phyloP scores from a whole-genome alignment of 2,888 invertebrate species.

The Teleogryllus oceanicus region DNA sequence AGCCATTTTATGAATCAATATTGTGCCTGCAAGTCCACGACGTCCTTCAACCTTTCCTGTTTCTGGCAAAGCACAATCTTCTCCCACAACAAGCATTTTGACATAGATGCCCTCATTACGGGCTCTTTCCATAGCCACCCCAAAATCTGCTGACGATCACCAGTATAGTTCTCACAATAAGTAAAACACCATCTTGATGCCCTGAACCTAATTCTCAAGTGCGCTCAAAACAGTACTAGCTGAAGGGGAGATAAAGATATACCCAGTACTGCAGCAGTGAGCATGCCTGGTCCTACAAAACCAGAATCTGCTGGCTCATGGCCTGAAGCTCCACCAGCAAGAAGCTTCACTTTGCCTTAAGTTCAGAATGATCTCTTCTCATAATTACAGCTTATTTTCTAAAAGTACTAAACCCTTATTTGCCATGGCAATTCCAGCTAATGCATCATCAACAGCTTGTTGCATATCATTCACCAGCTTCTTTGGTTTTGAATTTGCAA shows the following conservation, averaged over 20 bases:
- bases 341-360: conserved; percentile 41
- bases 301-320: conserved; percentile 53
- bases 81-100: conserved; percentile 42
- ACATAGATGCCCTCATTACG: conserved; percentile 58
- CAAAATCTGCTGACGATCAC: conserved; percentile 79
- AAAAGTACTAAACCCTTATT: conserved; percentile 31
- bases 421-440: conserved; percentile 30
- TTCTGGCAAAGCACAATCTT: conserved; percentile 41
- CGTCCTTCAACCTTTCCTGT: conserved; percentile 50
- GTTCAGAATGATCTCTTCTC: conserved; percentile 36
- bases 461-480: conserved; percentile 27
- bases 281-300: conserved; percentile 53
- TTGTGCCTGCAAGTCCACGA: conserved; percentile 51
- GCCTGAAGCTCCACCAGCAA: conserved; percentile 55
- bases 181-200: conserved; percentile 55
- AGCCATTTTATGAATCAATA: conserved; percentile 49
- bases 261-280: conserved; percentile 54
- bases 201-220: conserved; percentile 29
- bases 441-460: conserved; percentile 30
- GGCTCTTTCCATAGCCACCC: conserved; percentile 73
- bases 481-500: conserved; percentile 21
- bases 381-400: conserved; percentile 35
- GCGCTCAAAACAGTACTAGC: conserved; percentile 29
- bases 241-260: conserved; percentile 35
- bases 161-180: conserved; percentile 71